Percentiles rank a stretch among this genome's conserved stretches.
These are phyloP conservation scores for Bombus affinis DNA, from an alignment of 1,140 invertebrate species.

Conservation along the genomic window DNA sequence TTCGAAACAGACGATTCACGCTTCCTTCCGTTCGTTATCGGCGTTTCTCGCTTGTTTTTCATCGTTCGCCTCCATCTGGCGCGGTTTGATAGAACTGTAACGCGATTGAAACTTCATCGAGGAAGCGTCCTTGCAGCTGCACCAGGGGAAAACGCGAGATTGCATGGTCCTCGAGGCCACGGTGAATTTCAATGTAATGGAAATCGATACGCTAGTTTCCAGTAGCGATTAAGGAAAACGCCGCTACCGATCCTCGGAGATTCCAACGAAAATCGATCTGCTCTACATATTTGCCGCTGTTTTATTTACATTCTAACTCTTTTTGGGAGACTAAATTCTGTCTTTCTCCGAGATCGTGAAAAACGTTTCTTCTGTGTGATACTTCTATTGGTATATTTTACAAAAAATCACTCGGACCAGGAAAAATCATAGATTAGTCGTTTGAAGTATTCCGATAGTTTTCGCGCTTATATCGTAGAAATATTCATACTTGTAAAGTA, in stretches of 20 bases:
- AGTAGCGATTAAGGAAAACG: background rate
- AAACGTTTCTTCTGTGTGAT: too few relatives aligned
- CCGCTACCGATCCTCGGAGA: background rate
- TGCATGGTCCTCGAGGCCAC: constrained; percentile 16
- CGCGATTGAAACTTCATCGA: constrained; percentile 60
- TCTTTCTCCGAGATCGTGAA: too few relatives aligned
- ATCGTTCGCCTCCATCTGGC: constrained; percentile 42
- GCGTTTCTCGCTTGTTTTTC: constrained; percentile 19
- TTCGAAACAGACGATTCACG: background rate
- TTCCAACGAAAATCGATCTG: background rate
- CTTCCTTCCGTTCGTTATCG: constrained; percentile 20
- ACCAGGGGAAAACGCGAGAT: constrained; percentile 34
- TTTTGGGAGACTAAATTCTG: too few relatives aligned
- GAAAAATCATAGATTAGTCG: too few relatives aligned
- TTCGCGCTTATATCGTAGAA: too few relatives aligned
- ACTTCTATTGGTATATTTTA: background rate
- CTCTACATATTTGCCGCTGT: too few relatives aligned
- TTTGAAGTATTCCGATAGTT: too few relatives aligned
- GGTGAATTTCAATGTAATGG: constrained; percentile 30
- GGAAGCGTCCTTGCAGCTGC: constrained; percentile 33
- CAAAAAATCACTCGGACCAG: background rate
- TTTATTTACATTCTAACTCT: too few relatives aligned
- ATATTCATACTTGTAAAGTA: too few relatives aligned
- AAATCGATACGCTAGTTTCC: constrained; percentile 23
- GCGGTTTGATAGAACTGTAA: constrained; percentile 56